phyloP scores from a whole-genome alignment of 2,797 vertebrate species.

The Hapalemur alaotrensis region DNA sequence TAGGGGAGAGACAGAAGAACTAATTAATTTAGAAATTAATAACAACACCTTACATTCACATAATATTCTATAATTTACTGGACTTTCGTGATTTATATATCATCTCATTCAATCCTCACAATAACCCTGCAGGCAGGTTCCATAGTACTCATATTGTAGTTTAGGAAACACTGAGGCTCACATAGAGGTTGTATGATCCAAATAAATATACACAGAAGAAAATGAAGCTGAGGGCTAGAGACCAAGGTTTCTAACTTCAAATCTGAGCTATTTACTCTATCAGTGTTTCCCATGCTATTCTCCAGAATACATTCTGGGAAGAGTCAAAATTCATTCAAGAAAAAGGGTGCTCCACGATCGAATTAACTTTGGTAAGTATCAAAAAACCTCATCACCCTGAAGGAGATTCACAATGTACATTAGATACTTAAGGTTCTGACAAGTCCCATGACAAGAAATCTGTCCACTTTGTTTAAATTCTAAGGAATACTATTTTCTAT shows the following conservation, averaged over 20 bases:
- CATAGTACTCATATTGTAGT: neutral
- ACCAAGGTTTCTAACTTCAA: neutral
- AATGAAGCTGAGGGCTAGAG: neutral
- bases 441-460: neutral
- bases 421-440: neutral
- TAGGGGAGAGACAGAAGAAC: constrained; percentile 72
- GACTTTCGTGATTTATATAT: neutral
- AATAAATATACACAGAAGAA: neutral
- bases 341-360: neutral
- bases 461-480: neutral
- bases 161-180: neutral
- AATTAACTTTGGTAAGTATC: neutral
- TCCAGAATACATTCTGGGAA: neutral
- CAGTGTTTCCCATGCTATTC: neutral
- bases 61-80: neutral
- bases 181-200: neutral
- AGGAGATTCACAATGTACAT: neutral
- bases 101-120: neutral
- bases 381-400: neutral
- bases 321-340: neutral
- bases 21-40: constrained; percentile 12
- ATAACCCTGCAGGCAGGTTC: neutral
- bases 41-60: neutral
- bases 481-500: neutral
- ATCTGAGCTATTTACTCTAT: neutral